These are phyloP conservation scores for Cydia amplana DNA, from an alignment of 1,140 invertebrate genomes.

Conservation along the genomic window DNA sequence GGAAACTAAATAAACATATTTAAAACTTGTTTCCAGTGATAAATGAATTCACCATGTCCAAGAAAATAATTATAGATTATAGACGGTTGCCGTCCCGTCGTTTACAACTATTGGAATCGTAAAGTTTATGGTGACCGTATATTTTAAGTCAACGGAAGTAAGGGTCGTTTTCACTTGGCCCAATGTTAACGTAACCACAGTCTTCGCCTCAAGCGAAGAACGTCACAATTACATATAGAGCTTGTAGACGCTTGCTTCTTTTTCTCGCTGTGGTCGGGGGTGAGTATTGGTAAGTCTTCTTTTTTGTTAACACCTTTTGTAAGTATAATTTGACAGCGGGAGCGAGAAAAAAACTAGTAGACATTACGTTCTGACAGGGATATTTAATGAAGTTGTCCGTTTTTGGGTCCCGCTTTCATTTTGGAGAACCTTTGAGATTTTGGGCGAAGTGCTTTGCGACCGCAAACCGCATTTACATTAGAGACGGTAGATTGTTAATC, in stretches of 20 bases:
- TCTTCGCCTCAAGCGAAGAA: not conserved
- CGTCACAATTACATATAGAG: not conserved
- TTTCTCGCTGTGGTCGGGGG: not conserved
- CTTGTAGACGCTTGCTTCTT: not conserved
- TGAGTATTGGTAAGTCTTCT: conserved; percentile 53
- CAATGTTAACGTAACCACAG: not conserved
- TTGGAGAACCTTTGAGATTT: not conserved
- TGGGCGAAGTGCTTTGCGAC: not conserved
- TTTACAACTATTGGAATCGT: not conserved
- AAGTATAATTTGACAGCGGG: conserved; percentile 77
- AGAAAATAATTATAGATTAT: conserved; percentile 13
- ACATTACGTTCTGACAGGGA: conserved; percentile 76
- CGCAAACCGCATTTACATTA: not conserved
- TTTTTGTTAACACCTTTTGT: conserved; percentile 79
- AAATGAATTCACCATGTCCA: conserved; percentile 8
- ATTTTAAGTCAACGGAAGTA: not conserved
- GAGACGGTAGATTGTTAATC: not conserved
- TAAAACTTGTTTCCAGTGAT: conserved; percentile 7
- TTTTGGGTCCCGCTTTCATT: conserved; percentile 43
- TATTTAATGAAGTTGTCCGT: conserved; percentile 77
- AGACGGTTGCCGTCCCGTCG: not conserved
- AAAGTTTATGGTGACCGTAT: not conserved
- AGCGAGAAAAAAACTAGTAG: conserved; percentile 72
- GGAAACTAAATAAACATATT: not conserved
- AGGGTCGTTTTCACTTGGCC: not conserved